Base-by-base conservation (phyloP, 2,113 vertebrate genomes). In the Microtus montanus region DNA sequence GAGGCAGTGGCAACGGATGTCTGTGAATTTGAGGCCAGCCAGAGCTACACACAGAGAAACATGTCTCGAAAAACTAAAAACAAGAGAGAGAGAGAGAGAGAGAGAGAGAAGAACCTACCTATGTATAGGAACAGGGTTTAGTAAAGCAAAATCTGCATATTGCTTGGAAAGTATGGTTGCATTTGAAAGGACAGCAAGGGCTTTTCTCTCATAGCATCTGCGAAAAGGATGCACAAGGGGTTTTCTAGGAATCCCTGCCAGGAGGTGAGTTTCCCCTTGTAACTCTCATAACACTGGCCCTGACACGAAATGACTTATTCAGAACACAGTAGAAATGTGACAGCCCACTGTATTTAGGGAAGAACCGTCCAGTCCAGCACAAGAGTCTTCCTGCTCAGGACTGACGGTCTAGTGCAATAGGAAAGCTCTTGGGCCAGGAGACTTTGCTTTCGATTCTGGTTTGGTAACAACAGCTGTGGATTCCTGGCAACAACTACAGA, bases 121-220 rank as follows among this genome's bases (percentile, higher is more conserved):
- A 17, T 30, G 24, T 77, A 33, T 88, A 77, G 30, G 54, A 24
- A 77, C 6, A 89, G 38, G 54, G 15, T 8, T 47, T 75, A 38
- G 63, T 47, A 90, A 80, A 64, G 44, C 63, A 78, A 63, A 87
- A 58, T 80, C 35, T 87, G 30, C 52, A 64, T 79, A 78, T 3
- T n/a, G 63, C 19, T 92, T 79, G 66, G 38, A 83, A 95, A 92
- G 64, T 77, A 93, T 68, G 61, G 70, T 68, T 5, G 64, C 2
- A 15, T 90, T 17, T 90, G 74, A 92, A 95, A 94, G 41, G 24
- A 54, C 15, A 93, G 47, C 75, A 91, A 87, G 28, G 79, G 49
- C 1, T 26, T 20, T 54, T 84, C 24, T n/a, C 10, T 54, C 17
- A 35, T 28, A 71, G 35, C 41, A 89, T 61, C 74, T 93, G 47